Evolutionary conservation across 2,113 vertebrate species (phyloP), one percentile per base, ranked within the genome.

Genomic region (Plectropomus leopardus): DNA sequence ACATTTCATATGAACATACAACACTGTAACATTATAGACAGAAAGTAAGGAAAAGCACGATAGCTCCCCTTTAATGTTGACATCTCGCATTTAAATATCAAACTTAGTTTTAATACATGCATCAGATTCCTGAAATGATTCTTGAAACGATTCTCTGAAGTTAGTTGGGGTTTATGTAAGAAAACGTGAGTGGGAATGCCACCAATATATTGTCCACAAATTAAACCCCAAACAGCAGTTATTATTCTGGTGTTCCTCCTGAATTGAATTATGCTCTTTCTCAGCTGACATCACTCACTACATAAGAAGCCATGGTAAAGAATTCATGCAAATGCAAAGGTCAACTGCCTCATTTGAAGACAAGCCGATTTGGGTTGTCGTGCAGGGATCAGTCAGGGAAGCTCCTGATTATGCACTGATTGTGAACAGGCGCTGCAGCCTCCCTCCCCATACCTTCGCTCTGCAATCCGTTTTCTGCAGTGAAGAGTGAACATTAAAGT

Each of bases 401-500:
- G 50, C 30, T 51, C 50, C 51, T 65, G 47, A 83, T 89, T 81
- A 61, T 47, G 66, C 78, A 28, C 67, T 3, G 58, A 82, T 34
- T 32, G 51, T 34, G 48, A 76, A 57, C 32, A 32, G 30, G 16
- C 28, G 17, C 68, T 15, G 74, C 77, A 70, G 70, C 67, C 24
- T 67, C 73, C 63, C n/a, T 71, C 57, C 36, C 36, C 72, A 72
- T 83, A 83, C 87, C 72, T 89, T 74, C 58, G 21, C 85, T 83
- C 78, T 76, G 83, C 78, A 68, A 78, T 80, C 80, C 64, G n/a
- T 63, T 83, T 82, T 78, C 92, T 92, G 92, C 93, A 90, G 92
- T 90, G 91, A 88, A 87, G 90, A 86, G 85, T 86, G 84, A 93
- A 90, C 67, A 84, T 90, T 90, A 78, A 91, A 88, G 88, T 83